Percentiles rank a stretch among this genome's conserved stretches.
phyloP scores from a whole-genome alignment of 2,888 invertebrate species.

The Plebejus argus region DNA sequence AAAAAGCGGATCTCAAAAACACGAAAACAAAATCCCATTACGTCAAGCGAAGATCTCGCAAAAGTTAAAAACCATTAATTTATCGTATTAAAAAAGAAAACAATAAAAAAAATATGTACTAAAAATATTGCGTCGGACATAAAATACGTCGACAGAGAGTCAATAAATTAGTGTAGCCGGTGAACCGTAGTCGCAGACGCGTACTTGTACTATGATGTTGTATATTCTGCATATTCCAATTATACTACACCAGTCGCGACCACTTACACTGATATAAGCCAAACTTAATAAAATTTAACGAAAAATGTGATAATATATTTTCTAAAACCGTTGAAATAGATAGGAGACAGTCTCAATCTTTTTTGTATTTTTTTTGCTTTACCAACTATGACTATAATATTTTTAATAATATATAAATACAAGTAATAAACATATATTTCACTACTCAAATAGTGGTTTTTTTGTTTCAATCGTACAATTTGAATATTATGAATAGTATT shows the following conservation, averaged over 20 bases:
- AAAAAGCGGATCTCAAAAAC: background rate
- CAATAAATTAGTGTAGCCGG: constrained; percentile 8
- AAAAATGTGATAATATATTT: background rate
- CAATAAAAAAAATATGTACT: background rate
- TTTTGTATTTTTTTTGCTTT: too few species aligned
- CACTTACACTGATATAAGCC: background rate
- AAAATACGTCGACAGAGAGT: constrained; percentile 12
- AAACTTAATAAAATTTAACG: background rate
- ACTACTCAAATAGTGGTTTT: background rate
- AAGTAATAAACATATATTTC: background rate
- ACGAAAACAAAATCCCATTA: background rate
- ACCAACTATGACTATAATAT: too few species aligned
- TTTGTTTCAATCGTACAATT: background rate
- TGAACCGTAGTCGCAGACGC: constrained; percentile 15
- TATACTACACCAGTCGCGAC: background rate
- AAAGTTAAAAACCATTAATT: constrained; percentile 3
- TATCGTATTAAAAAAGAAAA: background rate
- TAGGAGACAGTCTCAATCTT: too few species aligned
- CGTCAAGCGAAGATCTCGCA: background rate
- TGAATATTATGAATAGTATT: background rate
- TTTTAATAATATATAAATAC: too few species aligned
- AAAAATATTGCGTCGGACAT: constrained; percentile 19
- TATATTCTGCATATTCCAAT: background rate
- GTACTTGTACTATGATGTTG: constrained; percentile 12
- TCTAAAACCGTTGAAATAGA: too few species aligned